Base-by-base conservation (phyloP, 2,888 invertebrate species). In the Iphiclides podalirius region DNA sequence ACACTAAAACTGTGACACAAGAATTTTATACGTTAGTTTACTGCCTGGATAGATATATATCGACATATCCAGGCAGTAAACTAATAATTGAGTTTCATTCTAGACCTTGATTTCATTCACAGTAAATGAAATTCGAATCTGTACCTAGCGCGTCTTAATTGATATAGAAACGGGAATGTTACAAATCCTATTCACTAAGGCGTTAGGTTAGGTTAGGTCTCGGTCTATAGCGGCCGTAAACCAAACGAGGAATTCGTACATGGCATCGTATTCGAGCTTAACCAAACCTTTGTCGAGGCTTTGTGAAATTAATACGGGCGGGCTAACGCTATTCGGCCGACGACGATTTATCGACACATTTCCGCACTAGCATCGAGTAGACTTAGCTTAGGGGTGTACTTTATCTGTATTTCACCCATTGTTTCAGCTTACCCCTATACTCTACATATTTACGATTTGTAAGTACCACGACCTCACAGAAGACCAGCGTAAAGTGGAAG, bases 311-410 rank as follows among this genome's bases (percentile, higher is more conserved):
- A 20, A 43, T 35, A 42, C n/a, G 20, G 33, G n/a, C 4, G 16
- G 34, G 9, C 42, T 16, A 35, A 23, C 35, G 20, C 20, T 20
- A 42, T 34, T 20, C 9, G 20, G 17, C 14, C 8, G 43, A 35
- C 35, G 43, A 43, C 35, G 35, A 43, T 43, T 43, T 43, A 43
- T 43, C 15, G 43, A 35, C 43, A 43, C 35, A 35, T 43, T 23
- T 42, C 16, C 26, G 4, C 26, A 26, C 26, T 26, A 26, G 26
- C 26, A 8, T 26, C 8, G 6, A 26, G 3, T 26, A 26, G 26
- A 26, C 26, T 26, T 26, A 35, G 14, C 13, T 8, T 35, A 35
- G 14, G 34, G 7, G 14, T 35, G 34, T 14, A 13, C 14, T 35
- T n/a, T n/a, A n/a, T 13, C 14, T 35, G 34, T 14, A 14, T 26